Conservation (phyloP, 1,140 invertebrate genomes). For the Penaeus indicus region DNA sequence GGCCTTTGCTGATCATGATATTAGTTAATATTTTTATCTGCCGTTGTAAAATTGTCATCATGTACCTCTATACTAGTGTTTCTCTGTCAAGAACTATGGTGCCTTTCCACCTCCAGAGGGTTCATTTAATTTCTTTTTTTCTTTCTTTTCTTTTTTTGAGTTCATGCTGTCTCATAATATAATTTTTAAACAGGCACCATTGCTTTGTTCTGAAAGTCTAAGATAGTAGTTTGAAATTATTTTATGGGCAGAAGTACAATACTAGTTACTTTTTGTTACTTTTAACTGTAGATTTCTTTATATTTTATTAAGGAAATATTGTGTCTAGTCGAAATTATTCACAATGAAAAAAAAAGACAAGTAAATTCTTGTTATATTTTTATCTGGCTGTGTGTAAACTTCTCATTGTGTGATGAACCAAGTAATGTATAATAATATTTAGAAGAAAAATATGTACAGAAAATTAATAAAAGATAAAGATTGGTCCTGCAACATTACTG, state of each 20-base stretch:
- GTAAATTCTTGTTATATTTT: conserved; percentile 45
- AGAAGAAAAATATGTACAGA: not conserved
- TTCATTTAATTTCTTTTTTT: too few species aligned
- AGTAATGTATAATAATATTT: too few species aligned
- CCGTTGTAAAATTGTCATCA: not conserved
- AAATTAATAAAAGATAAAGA: not conserved
- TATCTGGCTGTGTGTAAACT: conserved; percentile 44
- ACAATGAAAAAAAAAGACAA: conserved; percentile 44
- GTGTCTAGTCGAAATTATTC: conserved; percentile 54
- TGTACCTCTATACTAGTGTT: not conserved
- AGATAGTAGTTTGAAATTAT: too few species aligned
- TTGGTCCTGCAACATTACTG: conserved; percentile 16
- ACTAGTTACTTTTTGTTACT: conserved; percentile 13
- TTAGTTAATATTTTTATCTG: conserved; percentile 50
- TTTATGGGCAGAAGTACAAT: too few species aligned
- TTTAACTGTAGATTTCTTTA: conserved; percentile 15
- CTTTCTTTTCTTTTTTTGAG: too few species aligned
- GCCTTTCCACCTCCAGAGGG: too few species aligned
- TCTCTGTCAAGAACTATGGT: too few species aligned
- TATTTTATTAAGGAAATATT: conserved; percentile 22
- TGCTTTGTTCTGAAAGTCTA: too few species aligned
- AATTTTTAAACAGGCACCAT: too few species aligned
- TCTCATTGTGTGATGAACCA: not conserved
- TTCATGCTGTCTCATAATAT: too few species aligned
- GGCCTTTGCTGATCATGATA: conserved; percentile 41